Evolutionary conservation across 1,140 invertebrate genomes (phyloP), one percentile per base, ranked within the genome.

Genomic region (Brachystomella parvula): DNA sequence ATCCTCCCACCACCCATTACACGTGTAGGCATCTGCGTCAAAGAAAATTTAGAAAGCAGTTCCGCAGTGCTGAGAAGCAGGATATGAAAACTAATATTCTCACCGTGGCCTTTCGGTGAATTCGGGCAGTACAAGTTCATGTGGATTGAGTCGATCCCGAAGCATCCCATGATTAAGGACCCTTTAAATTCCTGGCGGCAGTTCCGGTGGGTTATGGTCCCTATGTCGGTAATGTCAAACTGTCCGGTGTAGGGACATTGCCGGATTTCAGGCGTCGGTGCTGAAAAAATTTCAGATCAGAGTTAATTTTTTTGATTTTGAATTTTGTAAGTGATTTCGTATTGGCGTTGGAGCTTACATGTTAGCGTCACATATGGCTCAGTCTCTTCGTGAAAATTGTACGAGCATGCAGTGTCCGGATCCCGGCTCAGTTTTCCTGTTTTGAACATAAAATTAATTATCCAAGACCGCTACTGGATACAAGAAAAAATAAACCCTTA

Each of bases 221-320:
- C 79, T 61, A 80, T 73, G 17, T 76, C 83, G 28, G 82, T 82
- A n/a, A 88, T 83, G 19, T 81, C 81, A 77, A 86, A 88, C 69
- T 86, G 82, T 0, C 86, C 86, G 70, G 85, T 76, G 73, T 86
- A 84, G 0, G 86, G 86, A 75, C 86, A 88, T 31, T 82, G 80
- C 64, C 82, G 79, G 2, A 83, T 81, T 49, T 83, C 82, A 31
- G 84, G 81, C 2, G 81, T 80, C 28, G 83, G 84, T 15, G 85
- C 86, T 88, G 80, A 6, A 83, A 84, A 74, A 75, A 70, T 75
- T 76, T 70, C 2, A 74, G 70, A 21, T 15, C 15, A 15, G 21
- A 47, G 21, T 15, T 15, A 15, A 47, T 21, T 21, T 15, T 47
- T 47, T 21, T 15, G 15, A 47, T 21, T 15, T 15, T 15, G 12